These are phyloP conservation scores for Spongilla lacustris DNA, from an alignment of 37 sponge, comb jelly and placozoan species.

Conservation along the genomic window DNA sequence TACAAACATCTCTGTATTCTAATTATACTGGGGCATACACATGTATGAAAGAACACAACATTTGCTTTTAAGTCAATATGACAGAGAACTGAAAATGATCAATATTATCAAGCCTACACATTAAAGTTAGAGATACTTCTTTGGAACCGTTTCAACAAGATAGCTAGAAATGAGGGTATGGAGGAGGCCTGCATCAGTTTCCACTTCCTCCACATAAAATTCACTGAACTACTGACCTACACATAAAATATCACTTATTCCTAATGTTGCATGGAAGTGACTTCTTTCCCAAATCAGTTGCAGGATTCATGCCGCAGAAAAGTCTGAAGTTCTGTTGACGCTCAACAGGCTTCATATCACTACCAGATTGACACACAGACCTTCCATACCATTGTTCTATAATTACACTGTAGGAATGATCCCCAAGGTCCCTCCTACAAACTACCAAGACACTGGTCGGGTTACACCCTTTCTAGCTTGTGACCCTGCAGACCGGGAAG, in stretches of 20 bases:
- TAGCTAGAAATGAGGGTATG: conserved; percentile 72
- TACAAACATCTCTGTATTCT: too few species aligned
- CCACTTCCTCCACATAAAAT: conserved; percentile 89
- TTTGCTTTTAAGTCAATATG: too few species aligned
- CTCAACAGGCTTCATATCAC: conserved; percentile 71
- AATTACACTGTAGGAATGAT: conserved; percentile 73
- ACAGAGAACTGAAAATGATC: too few species aligned
- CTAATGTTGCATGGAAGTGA: conserved; percentile 82
- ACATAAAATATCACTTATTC: conserved; percentile 66
- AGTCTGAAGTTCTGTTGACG: conserved; percentile 80
- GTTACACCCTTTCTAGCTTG: neutral
- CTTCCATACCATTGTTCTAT: conserved; percentile 76
- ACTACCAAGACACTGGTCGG: conserved; percentile 83
- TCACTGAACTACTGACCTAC: conserved; percentile 95
- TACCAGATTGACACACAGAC: too few species aligned
- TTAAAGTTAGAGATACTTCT: too few species aligned
- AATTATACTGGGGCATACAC: too few species aligned
- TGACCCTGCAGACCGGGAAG: neutral
- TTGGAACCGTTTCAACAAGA: too few species aligned
- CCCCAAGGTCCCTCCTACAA: conserved; percentile 72
- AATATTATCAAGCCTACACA: too few species aligned
- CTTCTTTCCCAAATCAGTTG: conserved; percentile 94
- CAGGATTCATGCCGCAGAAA: conserved; percentile 98
- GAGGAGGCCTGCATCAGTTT: conserved; percentile 63
- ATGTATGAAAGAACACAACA: too few species aligned